A percentile compares a stretch with the other conserved stretches of the same genome.
phyloP scores from a whole-genome alignment of 1,140 invertebrate genomes.

The Leptinotarsa defecta region DNA sequence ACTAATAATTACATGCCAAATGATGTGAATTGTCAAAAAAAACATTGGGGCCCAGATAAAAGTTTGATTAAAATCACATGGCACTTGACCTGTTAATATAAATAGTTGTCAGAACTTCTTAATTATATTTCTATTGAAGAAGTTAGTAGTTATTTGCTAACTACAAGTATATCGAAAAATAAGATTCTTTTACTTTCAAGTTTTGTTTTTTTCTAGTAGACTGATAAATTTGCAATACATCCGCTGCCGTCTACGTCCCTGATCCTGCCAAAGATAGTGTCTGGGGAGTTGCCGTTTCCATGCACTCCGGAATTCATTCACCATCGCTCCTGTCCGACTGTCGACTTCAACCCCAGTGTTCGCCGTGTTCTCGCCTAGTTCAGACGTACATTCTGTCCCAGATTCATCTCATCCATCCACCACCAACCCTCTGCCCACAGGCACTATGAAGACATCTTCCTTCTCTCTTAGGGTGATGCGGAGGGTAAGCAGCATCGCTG shows the following conservation, averaged over 20 bases:
- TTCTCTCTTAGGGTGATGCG: conserved; percentile 77
- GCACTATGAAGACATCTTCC: conserved; percentile 75
- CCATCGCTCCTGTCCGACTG: not conserved
- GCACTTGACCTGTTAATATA: too few species aligned
- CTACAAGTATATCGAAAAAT: too few species aligned
- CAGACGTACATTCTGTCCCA: conserved; percentile 20
- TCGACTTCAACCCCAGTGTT: conserved; percentile 13
- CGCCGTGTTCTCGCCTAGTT: conserved; percentile 22
- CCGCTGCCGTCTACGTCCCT: not conserved
- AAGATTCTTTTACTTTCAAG: too few species aligned
- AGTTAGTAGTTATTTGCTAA: too few species aligned
- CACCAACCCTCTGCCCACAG: conserved; percentile 35
- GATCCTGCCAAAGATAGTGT: not conserved
- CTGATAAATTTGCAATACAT: too few species aligned
- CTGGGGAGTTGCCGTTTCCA: conserved; percentile 11
- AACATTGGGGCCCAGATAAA: too few species aligned
- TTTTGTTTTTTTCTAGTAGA: too few species aligned
- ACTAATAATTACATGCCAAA: too few species aligned
- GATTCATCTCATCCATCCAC: conserved; percentile 11
- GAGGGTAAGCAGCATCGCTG: conserved; percentile 65
- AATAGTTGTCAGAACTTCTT: too few species aligned
- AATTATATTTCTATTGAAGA: too few species aligned
- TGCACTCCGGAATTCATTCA: not conserved
- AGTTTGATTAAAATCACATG: too few species aligned
- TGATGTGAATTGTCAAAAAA: too few species aligned